A percentile compares a stretch with the other conserved stretches of the same genome.
Conservation (phyloP, 2,797 vertebrate genomes). For the Bucorvus abyssinicus region DNA sequence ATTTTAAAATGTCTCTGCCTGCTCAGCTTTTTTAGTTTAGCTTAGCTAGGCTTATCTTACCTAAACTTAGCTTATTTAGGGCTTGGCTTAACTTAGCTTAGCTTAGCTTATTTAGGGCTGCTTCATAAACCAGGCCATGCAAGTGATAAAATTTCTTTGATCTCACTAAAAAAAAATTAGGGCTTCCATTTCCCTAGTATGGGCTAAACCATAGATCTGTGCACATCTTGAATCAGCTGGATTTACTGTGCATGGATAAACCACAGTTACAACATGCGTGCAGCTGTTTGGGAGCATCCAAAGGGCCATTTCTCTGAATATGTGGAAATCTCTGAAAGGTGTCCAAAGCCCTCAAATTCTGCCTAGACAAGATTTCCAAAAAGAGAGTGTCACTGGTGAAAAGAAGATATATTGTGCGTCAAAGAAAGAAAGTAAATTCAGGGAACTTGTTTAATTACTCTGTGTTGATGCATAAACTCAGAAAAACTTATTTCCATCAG, state of each 20-base stretch:
- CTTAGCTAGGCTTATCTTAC: not conserved
- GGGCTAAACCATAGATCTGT: not conserved
- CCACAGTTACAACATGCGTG: accelerated
- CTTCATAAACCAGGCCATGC: not conserved
- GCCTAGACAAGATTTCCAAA: not conserved
- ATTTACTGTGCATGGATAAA: not conserved
- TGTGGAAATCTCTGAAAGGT: not conserved
- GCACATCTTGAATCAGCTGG: not conserved
- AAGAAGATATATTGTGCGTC: not conserved
- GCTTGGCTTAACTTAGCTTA: too few relatives aligned
- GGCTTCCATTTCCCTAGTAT: not conserved
- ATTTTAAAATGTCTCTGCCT: not conserved
- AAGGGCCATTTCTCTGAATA: not conserved
- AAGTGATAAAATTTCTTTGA: not conserved
- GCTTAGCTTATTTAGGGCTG: not conserved
- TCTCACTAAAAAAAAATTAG: not conserved
- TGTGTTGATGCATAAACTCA: not conserved
- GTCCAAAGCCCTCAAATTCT: not conserved
- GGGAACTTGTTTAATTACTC: not conserved
- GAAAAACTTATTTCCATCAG: not conserved
- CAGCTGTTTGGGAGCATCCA: not conserved
- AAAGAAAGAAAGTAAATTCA: not conserved
- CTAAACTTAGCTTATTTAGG: too few relatives aligned
- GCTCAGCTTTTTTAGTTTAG: not conserved
- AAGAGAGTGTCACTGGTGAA: not conserved